A percentile compares a stretch with the other conserved stretches of the same genome.
These are phyloP conservation scores for Parnassius mnemosyne DNA, from an alignment of 2,888 invertebrate species.

Conservation along the genomic window DNA sequence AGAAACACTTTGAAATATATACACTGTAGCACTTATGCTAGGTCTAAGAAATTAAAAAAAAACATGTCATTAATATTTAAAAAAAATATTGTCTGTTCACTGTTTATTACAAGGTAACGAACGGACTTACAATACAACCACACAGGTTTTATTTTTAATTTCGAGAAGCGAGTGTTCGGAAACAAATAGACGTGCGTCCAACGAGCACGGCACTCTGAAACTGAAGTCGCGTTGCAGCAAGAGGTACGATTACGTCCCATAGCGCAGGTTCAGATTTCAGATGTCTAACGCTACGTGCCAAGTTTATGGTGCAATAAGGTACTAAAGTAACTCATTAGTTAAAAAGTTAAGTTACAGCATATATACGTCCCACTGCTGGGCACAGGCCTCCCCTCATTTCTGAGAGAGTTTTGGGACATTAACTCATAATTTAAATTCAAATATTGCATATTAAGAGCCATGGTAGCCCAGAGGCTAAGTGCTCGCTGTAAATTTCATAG, in stretches of 20 bases:
- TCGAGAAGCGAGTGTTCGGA: background rate
- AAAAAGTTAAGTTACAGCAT: no score
- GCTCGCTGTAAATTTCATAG: no score
- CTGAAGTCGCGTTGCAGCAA: conserved; percentile 20
- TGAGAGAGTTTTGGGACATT: no score
- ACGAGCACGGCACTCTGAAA: background rate
- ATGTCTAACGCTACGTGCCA: conserved; percentile 6
- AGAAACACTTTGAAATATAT: no score
- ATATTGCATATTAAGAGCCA: background rate
- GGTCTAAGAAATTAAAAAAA: background rate
- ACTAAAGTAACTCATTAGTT: background rate
- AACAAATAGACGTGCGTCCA: conserved; percentile 2
- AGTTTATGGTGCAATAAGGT: conserved; percentile 21
- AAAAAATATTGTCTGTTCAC: background rate
- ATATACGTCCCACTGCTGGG: no score
- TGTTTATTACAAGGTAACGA: background rate
- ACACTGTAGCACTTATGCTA: background rate
- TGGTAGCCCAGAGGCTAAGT: no score
- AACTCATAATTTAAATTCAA: background rate
- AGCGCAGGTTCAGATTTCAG: conserved; percentile 16
- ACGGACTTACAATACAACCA: background rate
- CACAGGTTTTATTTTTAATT: conserved; percentile 4
- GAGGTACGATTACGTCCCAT: conserved; percentile 1
- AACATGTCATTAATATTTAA: background rate
- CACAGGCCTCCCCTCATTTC: no score